Percentiles rank a stretch among this genome's conserved stretches.
Conservation (phyloP, 1,140 invertebrate species). For the Acromyrmex heyeri region DNA sequence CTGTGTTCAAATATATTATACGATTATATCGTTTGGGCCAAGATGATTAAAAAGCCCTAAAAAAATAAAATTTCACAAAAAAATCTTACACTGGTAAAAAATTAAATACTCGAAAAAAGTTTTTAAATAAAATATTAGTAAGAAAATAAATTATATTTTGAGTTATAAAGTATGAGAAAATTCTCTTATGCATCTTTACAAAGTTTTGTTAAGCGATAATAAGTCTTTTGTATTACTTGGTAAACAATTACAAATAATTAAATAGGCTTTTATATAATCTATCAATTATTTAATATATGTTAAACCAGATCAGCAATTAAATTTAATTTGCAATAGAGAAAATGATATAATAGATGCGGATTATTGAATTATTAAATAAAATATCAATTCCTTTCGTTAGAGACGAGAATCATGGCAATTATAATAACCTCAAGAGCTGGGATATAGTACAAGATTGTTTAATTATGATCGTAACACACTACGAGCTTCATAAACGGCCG, state of each 20-base stretch:
- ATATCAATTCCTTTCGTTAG: constrained; percentile 34
- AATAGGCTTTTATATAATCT: not conserved
- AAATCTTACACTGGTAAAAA: too few relatives aligned
- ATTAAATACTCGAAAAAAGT: too few relatives aligned
- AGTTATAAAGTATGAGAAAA: constrained; percentile 89
- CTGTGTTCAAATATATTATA: too few relatives aligned
- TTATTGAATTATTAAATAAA: constrained; percentile 24
- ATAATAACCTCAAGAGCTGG: constrained; percentile 77
- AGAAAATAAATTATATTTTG: too few relatives aligned
- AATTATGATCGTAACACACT: constrained; percentile 77
- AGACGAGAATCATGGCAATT: constrained; percentile 65
- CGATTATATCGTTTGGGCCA: too few relatives aligned
- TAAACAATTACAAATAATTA: constrained; percentile 1
- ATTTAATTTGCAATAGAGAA: not conserved
- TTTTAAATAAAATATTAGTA: too few relatives aligned
- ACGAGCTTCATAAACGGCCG: constrained; percentile 75
- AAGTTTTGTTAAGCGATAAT: constrained; percentile 94
- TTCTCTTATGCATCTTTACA: constrained; percentile 94
- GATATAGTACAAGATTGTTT: constrained; percentile 82
- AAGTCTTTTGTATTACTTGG: constrained; percentile 13
- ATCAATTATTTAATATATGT: too few relatives aligned
- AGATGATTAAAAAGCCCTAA: too few relatives aligned
- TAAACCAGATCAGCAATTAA: too few relatives aligned
- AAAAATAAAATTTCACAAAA: too few relatives aligned
- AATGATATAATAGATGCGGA: not conserved